Percentiles rank a stretch among this genome's conserved stretches.
Conservation (phyloP, 1,140 invertebrate species). For the Sycophila sp. region DNA sequence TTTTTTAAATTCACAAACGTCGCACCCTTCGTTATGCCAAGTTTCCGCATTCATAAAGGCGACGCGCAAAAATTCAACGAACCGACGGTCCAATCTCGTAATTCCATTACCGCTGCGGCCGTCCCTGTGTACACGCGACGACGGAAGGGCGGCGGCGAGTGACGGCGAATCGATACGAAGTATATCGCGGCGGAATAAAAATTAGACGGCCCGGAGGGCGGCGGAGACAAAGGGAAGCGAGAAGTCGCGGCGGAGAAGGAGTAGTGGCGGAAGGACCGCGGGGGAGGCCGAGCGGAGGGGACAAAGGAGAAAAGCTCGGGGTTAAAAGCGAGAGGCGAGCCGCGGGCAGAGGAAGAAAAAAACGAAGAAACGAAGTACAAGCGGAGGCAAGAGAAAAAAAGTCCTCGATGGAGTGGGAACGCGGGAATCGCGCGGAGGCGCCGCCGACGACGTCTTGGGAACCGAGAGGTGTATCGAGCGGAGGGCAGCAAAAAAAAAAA, state of each 20-base stretch:
- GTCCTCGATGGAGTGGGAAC: too few species aligned
- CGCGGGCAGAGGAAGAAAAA: too few species aligned
- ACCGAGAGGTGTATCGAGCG: not conserved
- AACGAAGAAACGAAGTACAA: not conserved
- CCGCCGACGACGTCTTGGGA: slow-evolving; percentile 31
- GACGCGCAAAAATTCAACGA: slow-evolving; percentile 34
- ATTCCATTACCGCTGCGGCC: slow-evolving; percentile 23
- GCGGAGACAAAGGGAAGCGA: slow-evolving; percentile 31
- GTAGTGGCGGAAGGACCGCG: too few species aligned
- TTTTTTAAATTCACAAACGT: slow-evolving; percentile 35
- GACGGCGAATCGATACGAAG: slow-evolving; percentile 16
- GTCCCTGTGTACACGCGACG: not conserved
- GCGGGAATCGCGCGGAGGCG: too few species aligned
- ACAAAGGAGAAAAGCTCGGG: slow-evolving; percentile 29
- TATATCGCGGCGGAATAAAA: slow-evolving; percentile 29
- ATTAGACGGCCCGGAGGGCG: slow-evolving; percentile 14
- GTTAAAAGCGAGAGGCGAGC: too few species aligned
- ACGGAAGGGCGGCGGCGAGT: not conserved
- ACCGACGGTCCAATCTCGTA: slow-evolving; percentile 33
- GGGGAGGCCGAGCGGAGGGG: too few species aligned
- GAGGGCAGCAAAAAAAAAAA: not conserved
- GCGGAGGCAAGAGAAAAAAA: too few species aligned
- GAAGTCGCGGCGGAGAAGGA: too few species aligned
- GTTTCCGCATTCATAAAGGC: slow-evolving; percentile 36
- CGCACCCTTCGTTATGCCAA: slow-evolving; percentile 31